Evolutionary conservation across 2,888 invertebrate genomes (phyloP).

Genomic region (Maniola hyperantus): DNA sequence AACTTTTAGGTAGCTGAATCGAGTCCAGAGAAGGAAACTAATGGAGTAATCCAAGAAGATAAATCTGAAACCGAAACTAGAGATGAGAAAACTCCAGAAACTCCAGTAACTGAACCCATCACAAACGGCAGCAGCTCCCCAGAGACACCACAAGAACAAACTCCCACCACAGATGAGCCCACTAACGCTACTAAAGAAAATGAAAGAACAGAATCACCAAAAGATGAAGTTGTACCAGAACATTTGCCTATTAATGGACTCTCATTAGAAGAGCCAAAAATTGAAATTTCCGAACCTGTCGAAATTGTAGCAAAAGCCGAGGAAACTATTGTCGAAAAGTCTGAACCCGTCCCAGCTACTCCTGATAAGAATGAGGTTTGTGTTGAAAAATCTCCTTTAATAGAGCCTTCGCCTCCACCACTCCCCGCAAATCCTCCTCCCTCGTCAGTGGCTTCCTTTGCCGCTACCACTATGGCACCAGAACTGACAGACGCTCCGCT

Average conservation of each 20-base stretch:
- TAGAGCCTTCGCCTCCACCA: constrained; percentile 86
- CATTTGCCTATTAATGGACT: constrained; percentile 72
- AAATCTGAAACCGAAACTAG: constrained; percentile 59
- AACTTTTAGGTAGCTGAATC: constrained; percentile 69
- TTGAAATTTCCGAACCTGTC: constrained; percentile 53
- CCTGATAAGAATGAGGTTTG: constrained; percentile 80
- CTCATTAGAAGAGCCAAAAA: constrained; percentile 64
- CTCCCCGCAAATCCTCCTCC: constrained; percentile 89
- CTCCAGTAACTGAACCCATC: constrained; percentile 77
- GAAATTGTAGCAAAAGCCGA: constrained; percentile 61
- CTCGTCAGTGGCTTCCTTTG: constrained; percentile 89
- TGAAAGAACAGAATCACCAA: constrained; percentile 51
- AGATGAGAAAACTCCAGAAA: constrained; percentile 74
- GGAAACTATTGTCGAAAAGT: constrained; percentile 58
- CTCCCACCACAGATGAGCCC: constrained; percentile 43
- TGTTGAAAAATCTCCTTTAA: constrained; percentile 83
- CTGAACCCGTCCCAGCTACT: constrained; percentile 65
- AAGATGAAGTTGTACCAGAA: constrained; percentile 59
- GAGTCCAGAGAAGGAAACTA: constrained; percentile 59
- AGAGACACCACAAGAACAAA: constrained; percentile 63
- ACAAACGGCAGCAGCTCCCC: constrained; percentile 76
- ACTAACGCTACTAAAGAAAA: constrained; percentile 48
- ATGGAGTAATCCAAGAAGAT: constrained; percentile 59
- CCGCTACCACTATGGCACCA: constrained; percentile 86
- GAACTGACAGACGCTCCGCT: constrained; percentile 73